Conservation (phyloP, 2,113 vertebrate species). For the Peromyscus maniculatus region DNA sequence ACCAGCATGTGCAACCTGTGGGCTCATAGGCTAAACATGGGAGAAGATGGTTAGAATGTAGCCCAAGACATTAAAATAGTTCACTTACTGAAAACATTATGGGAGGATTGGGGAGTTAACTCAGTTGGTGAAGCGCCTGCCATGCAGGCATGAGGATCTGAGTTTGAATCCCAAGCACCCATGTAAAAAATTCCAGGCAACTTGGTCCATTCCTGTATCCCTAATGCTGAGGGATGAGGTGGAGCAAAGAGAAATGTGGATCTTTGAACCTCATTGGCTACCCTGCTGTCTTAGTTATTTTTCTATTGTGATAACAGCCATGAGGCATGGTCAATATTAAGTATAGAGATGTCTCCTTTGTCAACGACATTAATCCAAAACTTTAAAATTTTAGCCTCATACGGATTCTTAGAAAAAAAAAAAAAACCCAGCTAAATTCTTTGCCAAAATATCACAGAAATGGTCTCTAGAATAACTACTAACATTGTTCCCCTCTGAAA, state of each 20-base stretch:
- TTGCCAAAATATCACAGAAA: neutral
- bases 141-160: neutral
- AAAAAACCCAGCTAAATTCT: neutral
- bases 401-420: neutral
- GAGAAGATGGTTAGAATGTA: neutral
- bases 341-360: neutral
- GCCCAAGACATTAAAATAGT: neutral
- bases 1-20: neutral
- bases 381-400: neutral
- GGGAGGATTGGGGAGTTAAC: too few relatives aligned
- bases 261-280: neutral
- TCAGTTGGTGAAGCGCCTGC: neutral
- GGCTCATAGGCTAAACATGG: neutral
- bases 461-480: neutral
- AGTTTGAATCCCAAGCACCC: neutral
- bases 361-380: neutral
- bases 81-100: neutral
- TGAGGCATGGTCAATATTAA: neutral
- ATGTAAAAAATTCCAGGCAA: neutral
- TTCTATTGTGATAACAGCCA: neutral
- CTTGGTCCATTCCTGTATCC: neutral
- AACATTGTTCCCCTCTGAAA: neutral
- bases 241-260: neutral
- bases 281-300: neutral
- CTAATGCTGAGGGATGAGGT: neutral